Evolutionary conservation across 1,140 invertebrate genomes (phyloP).

Genomic region (Frieseomelitta varia): DNA sequence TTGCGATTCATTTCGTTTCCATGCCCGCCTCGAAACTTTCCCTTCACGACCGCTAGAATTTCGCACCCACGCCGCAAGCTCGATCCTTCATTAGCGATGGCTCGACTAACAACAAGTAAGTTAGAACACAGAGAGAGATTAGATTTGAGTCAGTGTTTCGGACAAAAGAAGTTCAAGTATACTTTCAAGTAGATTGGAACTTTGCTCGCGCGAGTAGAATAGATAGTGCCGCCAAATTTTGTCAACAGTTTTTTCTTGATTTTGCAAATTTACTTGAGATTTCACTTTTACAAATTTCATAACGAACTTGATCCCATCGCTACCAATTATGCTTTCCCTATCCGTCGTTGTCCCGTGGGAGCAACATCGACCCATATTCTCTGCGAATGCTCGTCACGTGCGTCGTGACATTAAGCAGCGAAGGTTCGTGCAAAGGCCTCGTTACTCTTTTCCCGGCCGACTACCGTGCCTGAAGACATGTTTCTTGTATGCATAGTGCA

Average conservation of each 20-base stretch:
- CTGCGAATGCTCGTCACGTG: neutral
- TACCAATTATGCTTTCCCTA: neutral
- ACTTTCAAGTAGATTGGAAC: neutral
- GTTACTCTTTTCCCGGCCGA: constrained; percentile 31
- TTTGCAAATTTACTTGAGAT: too few relatives aligned
- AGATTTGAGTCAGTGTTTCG: too few relatives aligned
- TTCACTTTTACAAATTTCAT: too few relatives aligned
- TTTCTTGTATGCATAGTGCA: constrained; percentile 52
- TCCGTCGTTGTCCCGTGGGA: constrained; percentile 10
- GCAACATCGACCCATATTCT: constrained; percentile 26
- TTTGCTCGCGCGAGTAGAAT: too few relatives aligned
- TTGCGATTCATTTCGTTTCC: neutral
- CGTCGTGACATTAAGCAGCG: constrained; percentile 33
- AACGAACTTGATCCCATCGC: neutral
- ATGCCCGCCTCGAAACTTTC: too few relatives aligned
- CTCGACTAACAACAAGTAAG: too few relatives aligned
- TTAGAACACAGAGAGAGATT: too few relatives aligned
- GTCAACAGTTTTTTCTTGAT: too few relatives aligned
- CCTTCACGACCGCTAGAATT: neutral
- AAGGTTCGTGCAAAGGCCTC: constrained; percentile 7
- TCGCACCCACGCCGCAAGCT: neutral
- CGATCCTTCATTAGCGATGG: neutral
- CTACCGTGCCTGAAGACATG: constrained; percentile 27
- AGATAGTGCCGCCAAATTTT: too few relatives aligned
- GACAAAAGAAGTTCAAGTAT: neutral